Evolutionary conservation across 1,140 invertebrate genomes (phyloP).

Genomic region (Euura saliciscinereae): DNA sequence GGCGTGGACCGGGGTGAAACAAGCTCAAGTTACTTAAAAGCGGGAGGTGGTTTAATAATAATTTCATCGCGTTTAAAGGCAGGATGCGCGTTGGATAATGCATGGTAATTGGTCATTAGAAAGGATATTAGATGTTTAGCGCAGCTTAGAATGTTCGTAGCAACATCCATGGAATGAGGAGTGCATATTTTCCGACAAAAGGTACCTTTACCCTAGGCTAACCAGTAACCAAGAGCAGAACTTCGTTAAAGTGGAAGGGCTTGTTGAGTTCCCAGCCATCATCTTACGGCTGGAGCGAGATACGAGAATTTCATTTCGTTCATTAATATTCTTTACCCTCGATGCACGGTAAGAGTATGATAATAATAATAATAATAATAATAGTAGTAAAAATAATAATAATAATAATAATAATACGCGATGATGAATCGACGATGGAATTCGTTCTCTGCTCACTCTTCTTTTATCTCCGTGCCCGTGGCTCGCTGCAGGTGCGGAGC

Average conservation of each 20-base stretch:
- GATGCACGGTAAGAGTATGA: too few relatives aligned
- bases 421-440: too few relatives aligned
- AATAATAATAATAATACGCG: too few relatives aligned
- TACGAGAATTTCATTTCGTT: too few relatives aligned
- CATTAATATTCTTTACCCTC: too few relatives aligned
- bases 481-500: background rate
- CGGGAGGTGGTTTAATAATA: constrained; percentile 31
- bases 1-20: background rate
- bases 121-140: constrained; percentile 31
- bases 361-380: too few relatives aligned
- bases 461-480: too few relatives aligned
- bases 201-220: background rate
- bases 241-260: background rate
- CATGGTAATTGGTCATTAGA: constrained; percentile 40
- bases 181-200: background rate
- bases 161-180: too few relatives aligned
- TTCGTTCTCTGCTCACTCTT: too few relatives aligned
- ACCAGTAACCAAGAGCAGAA: background rate
- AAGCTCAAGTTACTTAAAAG: background rate
- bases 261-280: background rate
- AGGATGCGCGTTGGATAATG: constrained; percentile 28
- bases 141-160: background rate
- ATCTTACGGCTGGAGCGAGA: too few relatives aligned
- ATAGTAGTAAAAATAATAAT: too few relatives aligned
- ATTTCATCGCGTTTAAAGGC: constrained; percentile 29